Base-by-base conservation (phyloP, 2,113 vertebrate species). In the Butorides virescens region DNA sequence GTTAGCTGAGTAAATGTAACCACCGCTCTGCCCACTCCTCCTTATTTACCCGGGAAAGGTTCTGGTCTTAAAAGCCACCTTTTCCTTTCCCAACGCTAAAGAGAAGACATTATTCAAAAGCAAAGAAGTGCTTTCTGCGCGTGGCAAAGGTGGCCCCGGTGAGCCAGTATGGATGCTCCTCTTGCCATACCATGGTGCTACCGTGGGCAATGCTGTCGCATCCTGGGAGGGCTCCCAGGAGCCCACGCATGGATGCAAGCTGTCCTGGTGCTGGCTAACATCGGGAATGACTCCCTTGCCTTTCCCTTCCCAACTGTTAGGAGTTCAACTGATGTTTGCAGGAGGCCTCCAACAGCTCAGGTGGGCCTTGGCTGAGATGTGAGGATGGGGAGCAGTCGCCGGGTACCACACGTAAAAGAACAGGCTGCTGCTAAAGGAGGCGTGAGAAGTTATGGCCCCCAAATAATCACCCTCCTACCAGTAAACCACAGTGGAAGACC, bases 221-320 rank as follows among this genome's bases (percentile, higher is more conserved):
- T 56, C 15, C 55, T 36, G 44, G 36, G 30, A 74, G 10, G 42
- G 44, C 49, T 88, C 44, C 42, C 5, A 5, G 58, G 59, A 91
- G 44, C 37, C 50, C 18, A 70, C 0, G 0, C 21, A 5, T 2
- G 47, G 53, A 44, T 3, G 5, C 17, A 42, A 86, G 37, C 62
- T 26, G n/a, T 32, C 10, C 62, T 2, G 2, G 27, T 17, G 53
- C 29, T 5, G 8, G 37, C 44, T 52, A 29, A 29, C 63, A 53
- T 6, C 2, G 6, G 82, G 47, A 78, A 56, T 14, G n/a, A 23
- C 9, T 66, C 63, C 55, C 46, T 55, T 66, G 36, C 15, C 71
- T 59, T 74, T 20, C 34, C 46, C 56, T 68, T 70, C 13, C 61
- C 58, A 50, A 44, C 8, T 5, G 5, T 42, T 50, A n/a, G 1